phyloP scores from a whole-genome alignment of 37 sponge, comb jelly and placozoan species.

The Haliclona indistincta region DNA sequence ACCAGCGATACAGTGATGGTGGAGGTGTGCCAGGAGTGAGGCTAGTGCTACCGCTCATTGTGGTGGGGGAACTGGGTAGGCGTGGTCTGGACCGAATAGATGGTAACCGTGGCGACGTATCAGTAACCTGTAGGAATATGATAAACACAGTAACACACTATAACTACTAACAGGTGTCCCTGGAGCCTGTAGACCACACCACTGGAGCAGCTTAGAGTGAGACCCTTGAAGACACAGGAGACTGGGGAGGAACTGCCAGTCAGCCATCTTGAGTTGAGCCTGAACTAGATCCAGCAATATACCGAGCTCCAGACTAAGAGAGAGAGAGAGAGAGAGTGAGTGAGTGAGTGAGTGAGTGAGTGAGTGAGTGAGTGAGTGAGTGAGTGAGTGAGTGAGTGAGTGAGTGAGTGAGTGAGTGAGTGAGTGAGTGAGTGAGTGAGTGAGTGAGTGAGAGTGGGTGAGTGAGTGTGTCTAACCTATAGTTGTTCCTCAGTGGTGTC shows the following conservation, averaged over 20 bases:
- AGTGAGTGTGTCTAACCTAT: neutral
- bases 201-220: constrained; percentile 19
- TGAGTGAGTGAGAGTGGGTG: neutral
- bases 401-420: neutral
- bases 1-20: constrained; percentile 65
- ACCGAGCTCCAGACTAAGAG: constrained; percentile 30
- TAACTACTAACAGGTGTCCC: constrained; percentile 22
- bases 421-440: neutral
- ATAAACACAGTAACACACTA: neutral
- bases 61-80: neutral
- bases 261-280: constrained; percentile 41
- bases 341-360: neutral
- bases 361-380: neutral
- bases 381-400: neutral
- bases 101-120: constrained; percentile 16
- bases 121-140: neutral
- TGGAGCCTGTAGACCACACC: constrained; percentile 30
- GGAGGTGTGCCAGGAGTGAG: constrained; percentile 17
- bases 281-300: constrained; percentile 34
- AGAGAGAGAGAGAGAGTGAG: neutral
- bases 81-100: constrained; percentile 5
- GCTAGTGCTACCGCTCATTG: neutral
- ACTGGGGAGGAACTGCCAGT: constrained; percentile 65
- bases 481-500: constrained; percentile 32
- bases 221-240: constrained; percentile 45